Percentiles rank a stretch among this genome's conserved stretches.
phyloP scores from a whole-genome alignment of 2,113 vertebrate genomes.

The Mormyrus iriodes region DNA sequence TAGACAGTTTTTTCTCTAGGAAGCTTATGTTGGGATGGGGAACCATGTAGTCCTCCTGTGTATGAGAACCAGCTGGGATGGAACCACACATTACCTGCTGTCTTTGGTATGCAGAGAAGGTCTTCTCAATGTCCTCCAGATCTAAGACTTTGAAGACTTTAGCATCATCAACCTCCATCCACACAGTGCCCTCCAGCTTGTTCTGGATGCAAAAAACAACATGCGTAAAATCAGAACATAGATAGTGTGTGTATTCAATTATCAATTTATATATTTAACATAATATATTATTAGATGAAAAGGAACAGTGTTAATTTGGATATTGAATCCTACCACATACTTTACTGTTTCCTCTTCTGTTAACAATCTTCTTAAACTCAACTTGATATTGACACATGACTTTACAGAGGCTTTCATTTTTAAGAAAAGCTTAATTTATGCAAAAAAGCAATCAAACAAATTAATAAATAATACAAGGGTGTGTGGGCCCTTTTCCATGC shows the following conservation, averaged over 20 bases:
- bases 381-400: too few relatives aligned
- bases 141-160: constrained; percentile 91
- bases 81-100: constrained; percentile 78
- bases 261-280: not conserved
- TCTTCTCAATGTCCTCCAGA: constrained; percentile 89
- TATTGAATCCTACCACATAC: too few relatives aligned
- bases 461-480: not conserved
- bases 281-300: not conserved
- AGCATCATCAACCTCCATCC: constrained; percentile 83
- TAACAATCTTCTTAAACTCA: too few relatives aligned
- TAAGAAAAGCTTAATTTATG: too few relatives aligned
- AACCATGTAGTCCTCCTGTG: not conserved
- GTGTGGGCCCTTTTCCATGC: not conserved
- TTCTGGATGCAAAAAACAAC: constrained; percentile 60
- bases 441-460: too few relatives aligned
- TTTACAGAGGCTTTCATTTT: too few relatives aligned
- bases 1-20: not conserved
- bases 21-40: not conserved
- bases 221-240: not conserved
- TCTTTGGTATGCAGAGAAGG: constrained; percentile 96
- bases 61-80: not conserved
- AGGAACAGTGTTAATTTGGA: not conserved
- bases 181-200: constrained; percentile 88
- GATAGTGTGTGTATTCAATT: not conserved
- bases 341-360: too few relatives aligned